Base-by-base conservation (phyloP, 2,797 vertebrate species). In the Ceyx erithaca region DNA sequence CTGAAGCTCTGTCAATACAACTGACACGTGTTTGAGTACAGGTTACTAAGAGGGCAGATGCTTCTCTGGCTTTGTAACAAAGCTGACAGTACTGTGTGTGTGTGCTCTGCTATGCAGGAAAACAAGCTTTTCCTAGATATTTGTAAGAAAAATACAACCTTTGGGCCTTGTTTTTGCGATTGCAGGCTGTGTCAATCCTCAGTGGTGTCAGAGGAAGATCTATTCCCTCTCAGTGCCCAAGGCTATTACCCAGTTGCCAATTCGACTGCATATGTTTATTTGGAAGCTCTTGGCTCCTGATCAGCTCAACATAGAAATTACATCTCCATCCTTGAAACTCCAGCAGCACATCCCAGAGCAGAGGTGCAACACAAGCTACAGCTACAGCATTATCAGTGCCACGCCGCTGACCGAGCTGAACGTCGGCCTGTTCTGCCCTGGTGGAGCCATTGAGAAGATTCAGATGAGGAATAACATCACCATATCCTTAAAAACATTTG, bases 371-470 rank as follows among this genome's bases (percentile, higher is more conserved):
- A 72, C 77, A 1, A 85, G 97, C 82, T 98, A 97, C 9, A 82
- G 89, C 68, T 98, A 98, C 48, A n/a, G 76, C 7, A 89, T 98
- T 40, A 63, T 95, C 75, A 92, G 98, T 54, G 93, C 95, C 2
- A 64, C 97, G 25, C 96, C 94, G 0, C 96, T 97, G 78, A 87
- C 33, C 0, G 85, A 97, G 4, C 82, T 97, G 28, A 80, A 95
- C 25, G 35, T 99, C 1, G 99, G 99, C 22, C 85, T 95, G 14
- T 99, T 99, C 97, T 99, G 99, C 94, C 96, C 94, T 0, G 89
- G 95, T 3, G 99, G 99, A 41, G 87, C 94, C 33, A 98, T 99
- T 69, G 92, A 98, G 91, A 98, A 97, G 84, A 93, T 99, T 91
- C 98, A 98, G 96, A 95, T 99, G 91, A 98, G 98, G 51, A 94